A percentile compares a stretch with the other conserved stretches of the same genome.
These are phyloP conservation scores for Micrasema minimum DNA, from an alignment of 1,140 invertebrate species.

Conservation along the genomic window DNA sequence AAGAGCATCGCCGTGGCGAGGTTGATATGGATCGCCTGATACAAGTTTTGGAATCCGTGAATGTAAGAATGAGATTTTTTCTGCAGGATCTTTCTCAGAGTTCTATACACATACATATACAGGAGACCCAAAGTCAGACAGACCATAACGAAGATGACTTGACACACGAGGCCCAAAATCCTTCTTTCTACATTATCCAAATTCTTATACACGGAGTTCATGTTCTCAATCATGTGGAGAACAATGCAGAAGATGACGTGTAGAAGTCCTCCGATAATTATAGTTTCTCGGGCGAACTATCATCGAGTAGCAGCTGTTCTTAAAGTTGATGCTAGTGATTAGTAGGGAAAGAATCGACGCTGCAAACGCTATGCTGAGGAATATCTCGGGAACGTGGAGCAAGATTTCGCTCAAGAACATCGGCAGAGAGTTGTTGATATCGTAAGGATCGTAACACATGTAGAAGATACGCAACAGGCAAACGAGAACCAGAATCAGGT, in stretches of 20 bases:
- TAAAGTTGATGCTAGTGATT: conserved; percentile 75
- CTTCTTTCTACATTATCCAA: conserved; percentile 65
- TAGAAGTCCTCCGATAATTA: conserved; percentile 77
- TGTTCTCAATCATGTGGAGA: conserved; percentile 80
- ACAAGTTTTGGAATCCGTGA: conserved; percentile 74
- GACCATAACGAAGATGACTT: conserved; percentile 83
- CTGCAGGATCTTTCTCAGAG: conserved; percentile 72
- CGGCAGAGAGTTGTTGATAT: conserved; percentile 80
- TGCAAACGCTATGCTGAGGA: conserved; percentile 86
- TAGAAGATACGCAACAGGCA: conserved; percentile 86
- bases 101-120: conserved; percentile 85
- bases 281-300: conserved; percentile 78
- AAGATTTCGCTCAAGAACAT: conserved; percentile 84
- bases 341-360: conserved; percentile 86
- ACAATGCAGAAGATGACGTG: conserved; percentile 82
- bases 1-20: conserved; percentile 86
- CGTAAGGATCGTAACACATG: conserved; percentile 90
- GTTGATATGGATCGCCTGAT: conserved; percentile 86
- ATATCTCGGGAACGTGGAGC: conserved; percentile 83
- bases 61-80: conserved; percentile 76
- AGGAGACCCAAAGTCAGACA: conserved; percentile 83
- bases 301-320: conserved; percentile 73
- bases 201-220: conserved; percentile 62
- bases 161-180: conserved; percentile 80
- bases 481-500: conserved; percentile 81